Conservation (phyloP, 2,113 vertebrate species). For the Polyodon spathula region DNA sequence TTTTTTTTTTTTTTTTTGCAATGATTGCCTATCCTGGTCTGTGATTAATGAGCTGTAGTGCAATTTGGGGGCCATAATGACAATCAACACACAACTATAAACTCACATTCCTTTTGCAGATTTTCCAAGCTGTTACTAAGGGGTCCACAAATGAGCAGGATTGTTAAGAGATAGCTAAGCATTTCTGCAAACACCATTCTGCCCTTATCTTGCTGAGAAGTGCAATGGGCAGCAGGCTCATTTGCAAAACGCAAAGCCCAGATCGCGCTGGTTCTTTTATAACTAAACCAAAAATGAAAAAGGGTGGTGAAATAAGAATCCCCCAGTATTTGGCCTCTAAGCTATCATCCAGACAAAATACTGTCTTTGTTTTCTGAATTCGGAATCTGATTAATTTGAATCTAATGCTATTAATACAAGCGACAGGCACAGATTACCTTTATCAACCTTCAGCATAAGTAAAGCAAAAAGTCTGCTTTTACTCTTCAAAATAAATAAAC, state of each 20-base stretch:
- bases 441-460: constrained; percentile 15
- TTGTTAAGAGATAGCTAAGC: constrained; percentile 66
- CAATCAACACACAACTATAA: constrained; percentile 65
- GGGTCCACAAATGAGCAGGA: constrained; percentile 57
- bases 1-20: constrained; percentile 45
- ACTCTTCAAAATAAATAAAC: no score
- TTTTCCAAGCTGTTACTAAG: constrained; percentile 77
- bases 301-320: constrained; percentile 33
- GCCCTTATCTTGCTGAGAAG: constrained; percentile 62
- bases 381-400: constrained; percentile 45
- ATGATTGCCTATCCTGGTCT: constrained; percentile 71
- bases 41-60: constrained; percentile 79
- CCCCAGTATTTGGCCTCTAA: constrained; percentile 30
- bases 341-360: constrained; percentile 42
- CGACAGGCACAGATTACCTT: constrained; percentile 15
- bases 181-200: constrained; percentile 65
- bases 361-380: constrained; percentile 46
- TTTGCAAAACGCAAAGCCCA: constrained; percentile 59
- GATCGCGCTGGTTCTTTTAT: constrained; percentile 39
- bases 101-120: constrained; percentile 71
- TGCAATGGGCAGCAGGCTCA: constrained; percentile 41
- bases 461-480: no score
- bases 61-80: constrained; percentile 75
- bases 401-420: constrained; percentile 43
- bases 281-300: constrained; percentile 27